These are phyloP conservation scores for Lepeophtheirus nordmannii DNA, from an alignment of 2,888 invertebrate genomes.

Conservation along the genomic window DNA sequence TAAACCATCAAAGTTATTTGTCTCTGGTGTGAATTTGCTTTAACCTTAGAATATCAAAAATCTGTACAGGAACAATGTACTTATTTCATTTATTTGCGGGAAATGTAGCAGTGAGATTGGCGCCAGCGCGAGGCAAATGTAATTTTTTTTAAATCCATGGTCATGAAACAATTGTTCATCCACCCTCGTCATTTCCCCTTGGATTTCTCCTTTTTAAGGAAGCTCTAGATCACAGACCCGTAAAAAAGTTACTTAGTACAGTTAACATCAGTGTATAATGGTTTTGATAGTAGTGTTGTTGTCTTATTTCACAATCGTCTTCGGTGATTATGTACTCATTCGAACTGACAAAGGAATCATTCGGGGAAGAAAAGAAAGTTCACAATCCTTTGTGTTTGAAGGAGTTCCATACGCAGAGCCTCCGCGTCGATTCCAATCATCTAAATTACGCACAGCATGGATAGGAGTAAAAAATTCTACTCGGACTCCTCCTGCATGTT, in stretches of 20 bases:
- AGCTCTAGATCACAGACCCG: not conserved
- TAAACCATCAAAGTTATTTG: no score
- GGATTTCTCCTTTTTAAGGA: not conserved
- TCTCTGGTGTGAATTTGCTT: no score
- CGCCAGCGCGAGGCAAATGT: not conserved
- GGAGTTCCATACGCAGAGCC: not conserved
- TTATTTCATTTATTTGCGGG: no score
- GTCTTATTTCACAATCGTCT: not conserved
- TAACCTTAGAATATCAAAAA: no score
- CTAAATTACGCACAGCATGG: constrained; percentile 27
- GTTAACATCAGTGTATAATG: no score
- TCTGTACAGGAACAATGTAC: no score
- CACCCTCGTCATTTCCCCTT: constrained; percentile 1
- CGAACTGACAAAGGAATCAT: not conserved
- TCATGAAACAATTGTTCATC: not conserved
- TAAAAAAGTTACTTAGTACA: not conserved
- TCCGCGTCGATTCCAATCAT: constrained; percentile 25
- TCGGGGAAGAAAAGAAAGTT: not conserved
- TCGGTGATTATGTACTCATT: not conserved
- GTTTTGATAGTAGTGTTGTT: no score
- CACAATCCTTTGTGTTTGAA: not conserved
- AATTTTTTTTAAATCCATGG: not conserved
- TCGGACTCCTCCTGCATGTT: not conserved
- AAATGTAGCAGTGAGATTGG: not conserved
- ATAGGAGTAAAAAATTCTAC: constrained; percentile 27